Percentiles rank a stretch among this genome's conserved stretches.
Evolutionary conservation across 2,888 invertebrate species (phyloP).

Genomic region (Xanthia togata): DNA sequence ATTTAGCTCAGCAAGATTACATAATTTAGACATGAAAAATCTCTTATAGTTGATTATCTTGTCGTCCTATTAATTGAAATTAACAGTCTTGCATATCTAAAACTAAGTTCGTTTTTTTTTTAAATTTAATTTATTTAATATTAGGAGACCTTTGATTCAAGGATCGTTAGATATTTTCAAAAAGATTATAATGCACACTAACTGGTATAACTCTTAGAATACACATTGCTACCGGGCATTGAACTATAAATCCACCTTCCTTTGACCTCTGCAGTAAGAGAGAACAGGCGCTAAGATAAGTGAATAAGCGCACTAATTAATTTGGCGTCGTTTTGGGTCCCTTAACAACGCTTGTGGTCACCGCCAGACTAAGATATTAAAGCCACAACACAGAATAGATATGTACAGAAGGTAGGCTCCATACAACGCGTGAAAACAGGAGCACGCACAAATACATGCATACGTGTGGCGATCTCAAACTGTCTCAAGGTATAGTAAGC

Average conservation of each 20-base stretch:
- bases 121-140: too few relatives aligned
- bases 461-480: neutral
- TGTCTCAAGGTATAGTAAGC: neutral
- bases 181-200: too few relatives aligned
- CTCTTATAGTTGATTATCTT: neutral
- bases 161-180: neutral
- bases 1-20: neutral
- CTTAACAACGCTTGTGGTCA: constrained; percentile 52
- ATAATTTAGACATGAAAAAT: neutral
- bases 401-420: neutral
- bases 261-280: neutral
- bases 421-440: too few relatives aligned
- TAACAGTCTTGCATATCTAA: too few relatives aligned
- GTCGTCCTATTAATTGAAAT: neutral
- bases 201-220: neutral
- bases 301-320: constrained; percentile 58
- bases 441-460: too few relatives aligned
- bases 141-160: too few relatives aligned
- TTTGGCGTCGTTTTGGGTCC: constrained; percentile 43
- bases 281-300: constrained; percentile 41
- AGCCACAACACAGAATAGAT: constrained; percentile 10
- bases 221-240: neutral
- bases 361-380: constrained; percentile 54
- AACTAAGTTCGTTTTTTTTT: too few relatives aligned
- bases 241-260: neutral